Percentiles rank a stretch among this genome's conserved stretches.
Evolutionary conservation across 2,113 vertebrate species (phyloP).

Genomic region (Cynoglossus semilaevis): DNA sequence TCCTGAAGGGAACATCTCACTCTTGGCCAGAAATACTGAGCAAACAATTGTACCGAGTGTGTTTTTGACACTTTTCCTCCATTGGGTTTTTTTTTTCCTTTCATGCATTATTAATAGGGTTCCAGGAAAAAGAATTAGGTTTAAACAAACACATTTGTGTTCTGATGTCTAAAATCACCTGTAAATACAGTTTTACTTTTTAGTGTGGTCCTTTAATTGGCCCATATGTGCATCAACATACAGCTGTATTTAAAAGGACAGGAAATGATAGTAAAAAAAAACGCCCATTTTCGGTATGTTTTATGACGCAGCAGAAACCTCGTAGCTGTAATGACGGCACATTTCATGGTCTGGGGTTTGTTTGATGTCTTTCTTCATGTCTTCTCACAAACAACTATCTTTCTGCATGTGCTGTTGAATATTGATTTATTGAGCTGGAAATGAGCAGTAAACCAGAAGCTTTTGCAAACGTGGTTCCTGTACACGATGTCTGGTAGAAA

Average conservation of each 20-base stretch:
- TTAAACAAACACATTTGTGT: not conserved
- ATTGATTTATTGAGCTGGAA: not conserved
- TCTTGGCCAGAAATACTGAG: constrained; percentile 19
- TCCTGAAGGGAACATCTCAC: constrained; percentile 4
- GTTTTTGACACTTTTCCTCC: not conserved
- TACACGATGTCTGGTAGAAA: not conserved
- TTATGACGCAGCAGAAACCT: not conserved
- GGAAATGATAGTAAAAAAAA: not conserved
- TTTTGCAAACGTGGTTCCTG: not conserved
- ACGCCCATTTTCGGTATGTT: not conserved
- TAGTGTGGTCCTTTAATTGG: not conserved
- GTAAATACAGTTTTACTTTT: not conserved
- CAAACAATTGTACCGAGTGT: not conserved
- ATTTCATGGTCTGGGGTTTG: not conserved
- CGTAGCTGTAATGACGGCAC: not conserved
- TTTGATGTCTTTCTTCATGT: constrained; percentile 10
- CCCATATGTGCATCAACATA: not conserved
- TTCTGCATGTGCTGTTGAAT: not conserved
- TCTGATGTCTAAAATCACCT: not conserved
- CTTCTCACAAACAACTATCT: constrained; percentile 4
- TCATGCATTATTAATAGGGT: too few species aligned
- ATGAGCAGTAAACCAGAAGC: not conserved
- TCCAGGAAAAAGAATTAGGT: too few species aligned
- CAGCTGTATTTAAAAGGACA: not conserved
- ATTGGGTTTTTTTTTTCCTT: not conserved